Conservation (phyloP, 2,113 vertebrate species). For the Crotophaga sulcirostris region DNA sequence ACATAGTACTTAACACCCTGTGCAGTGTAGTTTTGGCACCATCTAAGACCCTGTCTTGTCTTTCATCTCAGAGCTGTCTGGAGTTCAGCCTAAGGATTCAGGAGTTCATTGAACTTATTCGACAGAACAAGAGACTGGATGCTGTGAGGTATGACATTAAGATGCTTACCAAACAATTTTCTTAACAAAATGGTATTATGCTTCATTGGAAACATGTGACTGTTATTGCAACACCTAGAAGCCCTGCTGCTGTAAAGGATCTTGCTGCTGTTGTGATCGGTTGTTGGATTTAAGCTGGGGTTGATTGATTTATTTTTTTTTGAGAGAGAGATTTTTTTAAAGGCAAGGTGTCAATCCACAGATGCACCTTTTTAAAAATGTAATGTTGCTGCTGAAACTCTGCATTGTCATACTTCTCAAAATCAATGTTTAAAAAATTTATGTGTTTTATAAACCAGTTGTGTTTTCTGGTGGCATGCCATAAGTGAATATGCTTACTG, state of each 20-base stretch:
- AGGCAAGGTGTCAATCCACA: background rate
- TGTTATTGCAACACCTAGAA: background rate
- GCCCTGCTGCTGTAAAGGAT: background rate
- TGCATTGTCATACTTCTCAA: background rate
- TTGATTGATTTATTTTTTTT: background rate
- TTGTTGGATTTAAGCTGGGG: background rate
- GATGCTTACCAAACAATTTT: constrained; percentile 8
- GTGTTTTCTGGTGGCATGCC: background rate
- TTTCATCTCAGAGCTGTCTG: constrained; percentile 90
- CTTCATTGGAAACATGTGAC: background rate
- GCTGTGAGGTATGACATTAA: constrained; percentile 88
- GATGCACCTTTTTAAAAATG: background rate
- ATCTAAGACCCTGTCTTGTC: constrained; percentile 36
- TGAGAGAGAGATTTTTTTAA: background rate
- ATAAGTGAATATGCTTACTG: background rate
- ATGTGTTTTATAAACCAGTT: background rate
- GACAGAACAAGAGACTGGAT: constrained; percentile 98
- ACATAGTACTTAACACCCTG: background rate
- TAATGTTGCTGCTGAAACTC: background rate
- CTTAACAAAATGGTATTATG: background rate
- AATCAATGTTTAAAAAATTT: background rate
- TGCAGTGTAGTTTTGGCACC: background rate
- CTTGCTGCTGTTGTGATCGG: background rate
- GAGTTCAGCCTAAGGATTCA: constrained; percentile 99
- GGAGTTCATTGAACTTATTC: constrained; percentile 98